Evolutionary conservation across 2,797 vertebrate genomes (phyloP).

Genomic region (Acestrorhynchus altus): DNA sequence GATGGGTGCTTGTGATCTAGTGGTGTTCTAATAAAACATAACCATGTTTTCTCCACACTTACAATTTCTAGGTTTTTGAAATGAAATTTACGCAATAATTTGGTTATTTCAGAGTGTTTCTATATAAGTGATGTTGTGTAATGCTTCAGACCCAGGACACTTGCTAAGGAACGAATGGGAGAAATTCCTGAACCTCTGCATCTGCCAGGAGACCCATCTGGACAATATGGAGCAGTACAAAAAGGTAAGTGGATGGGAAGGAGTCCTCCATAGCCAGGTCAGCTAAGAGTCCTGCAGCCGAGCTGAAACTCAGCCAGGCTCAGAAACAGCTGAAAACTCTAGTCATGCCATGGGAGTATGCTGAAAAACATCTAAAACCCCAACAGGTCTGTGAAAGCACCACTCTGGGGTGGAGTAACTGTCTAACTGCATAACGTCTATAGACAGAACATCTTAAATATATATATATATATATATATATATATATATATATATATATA

Average conservation of each 20-base stretch:
- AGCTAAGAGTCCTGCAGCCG: neutral
- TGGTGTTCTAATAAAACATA: too few species aligned
- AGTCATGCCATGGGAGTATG: neutral
- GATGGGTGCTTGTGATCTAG: too few species aligned
- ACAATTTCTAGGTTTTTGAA: too few species aligned
- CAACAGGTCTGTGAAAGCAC: neutral
- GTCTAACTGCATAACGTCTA: too few species aligned
- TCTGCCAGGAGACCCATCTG: slow-evolving; percentile 94
- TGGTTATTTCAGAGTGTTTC: too few species aligned
- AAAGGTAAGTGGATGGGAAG: slow-evolving; percentile 74
- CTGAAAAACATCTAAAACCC: neutral
- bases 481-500: too few species aligned
- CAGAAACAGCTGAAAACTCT: neutral
- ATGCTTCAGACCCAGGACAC: slow-evolving; percentile 85
- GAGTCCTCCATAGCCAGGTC: neutral
- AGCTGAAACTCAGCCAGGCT: neutral
- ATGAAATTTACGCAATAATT: too few species aligned
- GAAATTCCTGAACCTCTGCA: slow-evolving; percentile 95
- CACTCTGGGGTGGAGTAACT: too few species aligned
- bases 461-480: too few species aligned
- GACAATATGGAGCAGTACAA: slow-evolving; percentile 88
- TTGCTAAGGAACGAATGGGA: slow-evolving; percentile 90
- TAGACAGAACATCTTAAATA: too few species aligned
- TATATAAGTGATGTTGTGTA: too few species aligned
- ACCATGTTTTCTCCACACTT: too few species aligned